A percentile compares a stretch with the other conserved stretches of the same genome.
These are phyloP conservation scores for Balaenoptera acutorostrata DNA, from an alignment of 2,113 vertebrate species.

Conservation along the genomic window DNA sequence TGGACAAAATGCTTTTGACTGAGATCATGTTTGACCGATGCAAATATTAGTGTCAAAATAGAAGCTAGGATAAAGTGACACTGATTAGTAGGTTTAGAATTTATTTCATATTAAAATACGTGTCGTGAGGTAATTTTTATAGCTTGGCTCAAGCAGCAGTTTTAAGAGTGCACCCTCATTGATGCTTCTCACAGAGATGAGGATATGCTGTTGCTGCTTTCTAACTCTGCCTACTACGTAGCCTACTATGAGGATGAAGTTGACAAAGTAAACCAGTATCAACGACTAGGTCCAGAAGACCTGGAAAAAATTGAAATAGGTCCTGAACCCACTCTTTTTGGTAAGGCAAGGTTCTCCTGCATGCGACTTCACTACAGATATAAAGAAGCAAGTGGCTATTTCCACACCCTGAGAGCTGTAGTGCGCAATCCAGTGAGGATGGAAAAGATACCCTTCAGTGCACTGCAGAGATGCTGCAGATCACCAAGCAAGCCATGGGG, in stretches of 20 bases:
- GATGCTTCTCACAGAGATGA: conserved; percentile 95
- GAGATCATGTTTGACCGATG: conserved; percentile 23
- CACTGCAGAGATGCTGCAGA: conserved; percentile 97
- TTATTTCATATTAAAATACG: neutral
- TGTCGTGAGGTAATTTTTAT: neutral
- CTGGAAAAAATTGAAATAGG: conserved; percentile 99
- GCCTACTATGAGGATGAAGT: conserved; percentile 98
- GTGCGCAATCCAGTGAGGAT: conserved; percentile 93
- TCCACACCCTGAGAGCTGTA: conserved; percentile 93
- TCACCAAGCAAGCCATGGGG: conserved; percentile 92
- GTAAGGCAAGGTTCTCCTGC: conserved; percentile 97
- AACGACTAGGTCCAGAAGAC: conserved; percentile 92
- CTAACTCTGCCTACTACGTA: conserved; percentile 95
- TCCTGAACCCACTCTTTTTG: conserved; percentile 97
- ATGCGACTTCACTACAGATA: conserved; percentile 94
- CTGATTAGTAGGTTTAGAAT: neutral
- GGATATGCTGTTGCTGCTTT: conserved; percentile 94
- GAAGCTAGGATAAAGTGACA: neutral
- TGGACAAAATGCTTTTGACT: conserved; percentile 18
- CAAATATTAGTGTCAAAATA: conserved; percentile 24
- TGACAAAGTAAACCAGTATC: conserved; percentile 98
- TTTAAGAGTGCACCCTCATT: conserved; percentile 76
- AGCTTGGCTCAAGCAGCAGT: neutral
- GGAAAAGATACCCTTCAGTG: conserved; percentile 98
- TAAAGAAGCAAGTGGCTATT: conserved; percentile 90